phyloP scores from a whole-genome alignment of 2,797 vertebrate genomes.

The Rhabdomys pumilio region DNA sequence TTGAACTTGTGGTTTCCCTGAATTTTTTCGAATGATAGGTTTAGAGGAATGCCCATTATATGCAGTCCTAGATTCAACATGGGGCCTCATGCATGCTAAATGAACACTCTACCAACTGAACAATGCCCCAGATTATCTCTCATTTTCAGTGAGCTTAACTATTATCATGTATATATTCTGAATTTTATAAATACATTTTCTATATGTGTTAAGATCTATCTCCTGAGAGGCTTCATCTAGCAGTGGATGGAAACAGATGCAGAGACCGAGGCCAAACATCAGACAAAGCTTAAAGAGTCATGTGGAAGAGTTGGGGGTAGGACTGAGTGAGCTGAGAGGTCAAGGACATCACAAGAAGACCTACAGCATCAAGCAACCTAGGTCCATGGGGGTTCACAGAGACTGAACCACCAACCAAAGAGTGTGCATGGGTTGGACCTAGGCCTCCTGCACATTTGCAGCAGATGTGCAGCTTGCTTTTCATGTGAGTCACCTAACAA shows the following conservation, averaged over 20 bases:
- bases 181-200: conserved; percentile 24
- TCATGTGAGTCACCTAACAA: neutral
- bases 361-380: neutral
- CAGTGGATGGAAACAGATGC: neutral
- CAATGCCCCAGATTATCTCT: neutral
- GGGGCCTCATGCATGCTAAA: neutral
- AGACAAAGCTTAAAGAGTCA: neutral
- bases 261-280: neutral
- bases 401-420: neutral
- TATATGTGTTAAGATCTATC: neutral
- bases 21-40: neutral
- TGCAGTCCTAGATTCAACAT: neutral
- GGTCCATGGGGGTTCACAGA: neutral
- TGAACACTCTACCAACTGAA: neutral
- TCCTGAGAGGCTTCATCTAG: neutral
- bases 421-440: neutral
- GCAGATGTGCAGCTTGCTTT: neutral
- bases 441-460: neutral
- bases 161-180: neutral
- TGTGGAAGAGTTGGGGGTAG: neutral
- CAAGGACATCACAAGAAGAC: neutral
- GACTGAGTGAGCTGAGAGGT: neutral
- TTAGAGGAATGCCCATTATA: neutral
- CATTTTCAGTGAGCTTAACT: neutral
- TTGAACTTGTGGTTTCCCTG: neutral